phyloP scores from a whole-genome alignment of 1,140 invertebrate genomes.

The Drosophila chauvacae region DNA sequence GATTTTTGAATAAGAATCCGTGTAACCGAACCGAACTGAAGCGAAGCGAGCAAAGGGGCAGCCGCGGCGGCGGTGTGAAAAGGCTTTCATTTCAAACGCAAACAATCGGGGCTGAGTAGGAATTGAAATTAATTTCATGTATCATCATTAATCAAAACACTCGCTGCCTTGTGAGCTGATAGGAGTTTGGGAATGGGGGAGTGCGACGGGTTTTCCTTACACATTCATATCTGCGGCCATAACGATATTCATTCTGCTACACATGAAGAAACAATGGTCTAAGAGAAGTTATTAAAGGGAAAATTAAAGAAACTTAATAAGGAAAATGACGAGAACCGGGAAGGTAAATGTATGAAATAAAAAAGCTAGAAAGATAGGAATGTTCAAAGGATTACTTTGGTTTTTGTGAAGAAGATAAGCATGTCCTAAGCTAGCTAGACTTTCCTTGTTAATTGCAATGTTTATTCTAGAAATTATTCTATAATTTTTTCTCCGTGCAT shows the following conservation, averaged over 20 bases:
- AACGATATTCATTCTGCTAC: slow-evolving; percentile 79
- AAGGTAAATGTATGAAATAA: neutral
- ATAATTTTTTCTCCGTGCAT: neutral
- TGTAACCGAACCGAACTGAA: slow-evolving; percentile 17
- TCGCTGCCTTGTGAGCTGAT: slow-evolving; percentile 60
- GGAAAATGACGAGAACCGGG: neutral
- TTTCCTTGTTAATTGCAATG: neutral
- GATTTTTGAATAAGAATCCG: slow-evolving; percentile 46
- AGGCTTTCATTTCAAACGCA: slow-evolving; percentile 81
- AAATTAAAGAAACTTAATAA: neutral
- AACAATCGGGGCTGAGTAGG: slow-evolving; percentile 75
- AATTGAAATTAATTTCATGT: slow-evolving; percentile 83
- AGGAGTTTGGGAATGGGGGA: slow-evolving; percentile 30
- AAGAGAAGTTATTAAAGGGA: neutral
- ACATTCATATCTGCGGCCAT: slow-evolving; percentile 50
- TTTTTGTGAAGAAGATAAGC: neutral
- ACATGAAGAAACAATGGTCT: neutral
- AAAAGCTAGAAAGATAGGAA: neutral
- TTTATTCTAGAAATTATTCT: neutral
- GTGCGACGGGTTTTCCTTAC: slow-evolving; percentile 43
- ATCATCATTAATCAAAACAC: slow-evolving; percentile 83
- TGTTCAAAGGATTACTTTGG: neutral
- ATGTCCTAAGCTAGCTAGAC: neutral
- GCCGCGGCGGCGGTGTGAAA: slow-evolving; percentile 68
- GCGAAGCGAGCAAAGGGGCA: slow-evolving; percentile 3